Evolutionary conservation across 2,113 vertebrate genomes (phyloP), one percentile per base, ranked within the genome.

Genomic region (Gambusia holbrooki): DNA sequence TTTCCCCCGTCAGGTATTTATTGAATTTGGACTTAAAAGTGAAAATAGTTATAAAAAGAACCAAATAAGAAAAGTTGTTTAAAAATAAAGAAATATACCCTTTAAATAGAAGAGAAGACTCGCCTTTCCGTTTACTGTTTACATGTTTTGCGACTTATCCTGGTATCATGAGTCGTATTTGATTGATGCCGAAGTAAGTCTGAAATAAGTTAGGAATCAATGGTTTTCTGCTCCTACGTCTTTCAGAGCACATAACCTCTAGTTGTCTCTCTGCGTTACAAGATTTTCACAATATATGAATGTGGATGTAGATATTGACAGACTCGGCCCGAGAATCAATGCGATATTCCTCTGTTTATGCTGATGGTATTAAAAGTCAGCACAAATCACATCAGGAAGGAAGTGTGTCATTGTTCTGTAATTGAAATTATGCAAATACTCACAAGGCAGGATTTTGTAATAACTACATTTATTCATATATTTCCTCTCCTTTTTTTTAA

Each of bases 361-460:
- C 91, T 91, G 88, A 91, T 90, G 90, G 89, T 88, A 91, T 91
- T 91, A 92, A 76, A 85, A 90, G 90, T 92, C 91, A 92, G 90
- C 91, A 90, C 82, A 93, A 92, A 93, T 91, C 87, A 89, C 82
- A 90, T 88, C 90, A 89, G 89, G 87, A 88, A 90, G 89, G 81
- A 88, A 91, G 81, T 90, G 85, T 92, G 89, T 93, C 90, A 91
- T 89, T 75, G 87, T 87, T 88, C 84, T 88, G 90, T 93, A 90
- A 92, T 92, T 92, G 90, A 77, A 93, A 92, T 93, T 92, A 93
- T 93, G 90, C 89, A 93, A 94, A 94, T 91, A 86, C 17, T 88
- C 71, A 77, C 89, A 74, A 90, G 77, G 80, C 80, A 86, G 71
- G 73, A 81, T 86, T 90, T 79, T 86, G 82, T 89, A 89, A 90